Evolutionary conservation across 2,113 vertebrate species (phyloP), one percentile per base, ranked within the genome.

Genomic region (Chloroceryle aenea): DNA sequence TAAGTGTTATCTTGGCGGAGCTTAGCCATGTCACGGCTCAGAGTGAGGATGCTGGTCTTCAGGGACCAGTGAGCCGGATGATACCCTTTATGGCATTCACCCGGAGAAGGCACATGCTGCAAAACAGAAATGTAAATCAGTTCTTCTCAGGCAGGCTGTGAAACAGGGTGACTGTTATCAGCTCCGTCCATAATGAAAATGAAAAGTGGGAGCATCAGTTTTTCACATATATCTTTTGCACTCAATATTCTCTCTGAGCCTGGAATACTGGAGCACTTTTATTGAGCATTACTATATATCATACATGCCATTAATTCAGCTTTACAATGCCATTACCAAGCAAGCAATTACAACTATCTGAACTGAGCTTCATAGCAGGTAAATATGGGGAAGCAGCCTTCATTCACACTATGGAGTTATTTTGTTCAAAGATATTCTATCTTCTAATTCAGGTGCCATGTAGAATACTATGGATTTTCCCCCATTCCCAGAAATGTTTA

Each of bases 41-140:
- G 82, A 85, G 75, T 1, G 7, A 76, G 53, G 50, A 74, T 77
- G 75, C 55, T 64, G 30, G 47, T 93, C 58, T 89, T 96, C 82
- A 78, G 81, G 93, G 87, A 92, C n/a, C 85, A 93, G 45, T 72
- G 91, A 92, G 47, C 79, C 0, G 3, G 82, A 74, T 0, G 0
- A 80, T 74, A 36, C 43, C 26, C 58, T 92, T 95, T 63, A 14
- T 85, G 91, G 69, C 62, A 68, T 76, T 85, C 92, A 85, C 78
- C 80, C 75, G 79, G 67, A 62, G 48, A 93, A 91, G 81, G 80
- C 52, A 66, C 55, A 50, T 15, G 48, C 86, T 88, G 87, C 78
- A 95, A 76, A 93, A 69, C 73, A 71, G 64, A 90, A 94, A 96
- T 87, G 87, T 82, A 95, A 96, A 96, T 95, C 47, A 66, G 56